Percentiles rank a stretch among this genome's conserved stretches.
These are phyloP conservation scores for Proteles cristata DNA, from an alignment of 2,113 vertebrate species.

Conservation along the genomic window DNA sequence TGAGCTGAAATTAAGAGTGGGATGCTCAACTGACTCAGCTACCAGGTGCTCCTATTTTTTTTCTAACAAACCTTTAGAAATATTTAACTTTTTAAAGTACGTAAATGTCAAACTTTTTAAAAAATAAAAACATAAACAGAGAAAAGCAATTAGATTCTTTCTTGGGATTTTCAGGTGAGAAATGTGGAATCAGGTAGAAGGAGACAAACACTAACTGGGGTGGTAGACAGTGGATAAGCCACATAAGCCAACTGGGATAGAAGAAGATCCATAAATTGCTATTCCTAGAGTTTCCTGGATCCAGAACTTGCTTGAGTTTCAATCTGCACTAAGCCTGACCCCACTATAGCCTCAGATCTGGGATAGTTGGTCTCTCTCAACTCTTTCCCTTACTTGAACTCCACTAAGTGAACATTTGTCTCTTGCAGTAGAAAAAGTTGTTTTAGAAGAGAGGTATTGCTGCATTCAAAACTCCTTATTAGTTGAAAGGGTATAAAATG, in stretches of 20 bases:
- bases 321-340: neutral
- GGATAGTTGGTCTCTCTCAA: neutral
- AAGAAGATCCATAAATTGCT: neutral
- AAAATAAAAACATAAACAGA: neutral
- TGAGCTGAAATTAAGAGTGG: too few relatives aligned
- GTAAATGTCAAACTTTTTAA: neutral
- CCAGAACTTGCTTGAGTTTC: neutral
- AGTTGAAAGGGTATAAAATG: neutral
- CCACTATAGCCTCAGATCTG: neutral
- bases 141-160: neutral
- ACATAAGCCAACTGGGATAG: neutral
- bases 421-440: neutral
- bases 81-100: slow-evolving; percentile 32
- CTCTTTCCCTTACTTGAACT: neutral
- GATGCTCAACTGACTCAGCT: too few relatives aligned
- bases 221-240: neutral
- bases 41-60: neutral
- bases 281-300: neutral
- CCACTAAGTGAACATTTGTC: neutral
- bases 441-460: neutral
- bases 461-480: neutral
- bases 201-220: neutral
- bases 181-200: neutral
- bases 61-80: neutral
- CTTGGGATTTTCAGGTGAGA: neutral